Conservation (phyloP, 1,140 invertebrate species). For the Macrobrachium nipponense region DNA sequence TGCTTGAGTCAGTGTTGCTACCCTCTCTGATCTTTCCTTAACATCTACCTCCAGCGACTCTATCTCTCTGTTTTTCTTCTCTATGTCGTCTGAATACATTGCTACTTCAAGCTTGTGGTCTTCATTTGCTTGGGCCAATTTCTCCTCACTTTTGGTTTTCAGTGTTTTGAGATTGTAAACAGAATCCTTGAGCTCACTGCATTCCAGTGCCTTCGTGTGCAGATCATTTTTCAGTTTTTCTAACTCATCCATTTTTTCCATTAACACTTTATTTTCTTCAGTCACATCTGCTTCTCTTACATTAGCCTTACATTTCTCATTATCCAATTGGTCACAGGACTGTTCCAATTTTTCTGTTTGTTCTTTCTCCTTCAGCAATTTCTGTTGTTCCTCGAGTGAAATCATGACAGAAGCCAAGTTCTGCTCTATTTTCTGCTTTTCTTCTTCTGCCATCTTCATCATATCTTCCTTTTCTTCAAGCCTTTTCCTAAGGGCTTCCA, state of each 20-base stretch:
- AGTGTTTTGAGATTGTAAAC: constrained; percentile 42
- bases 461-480: not conserved
- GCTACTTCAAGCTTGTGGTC: constrained; percentile 27
- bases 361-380: no score
- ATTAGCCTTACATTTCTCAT: not conserved
- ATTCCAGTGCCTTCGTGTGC: constrained; percentile 5
- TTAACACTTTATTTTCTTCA: not conserved
- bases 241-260: constrained; percentile 41
- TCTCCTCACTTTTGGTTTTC: constrained; percentile 24
- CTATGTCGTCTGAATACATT: constrained; percentile 1
- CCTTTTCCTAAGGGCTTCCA: not conserved
- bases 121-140: not conserved
- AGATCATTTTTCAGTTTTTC: constrained; percentile 31
- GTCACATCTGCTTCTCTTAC: not conserved
- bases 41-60: constrained; percentile 6
- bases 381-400: no score
- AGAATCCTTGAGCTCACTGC: constrained; percentile 18
- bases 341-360: no score
- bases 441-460: not conserved
- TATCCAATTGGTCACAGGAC: no score
- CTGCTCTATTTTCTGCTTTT: not conserved
- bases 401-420: no score
- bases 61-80: constrained; percentile 10
- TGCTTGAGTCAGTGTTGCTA: not conserved
- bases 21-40: not conserved